Percentiles rank a stretch among this genome's conserved stretches.
phyloP scores from a whole-genome alignment of 2,888 invertebrate species.

The Gasteruption jaculator region DNA sequence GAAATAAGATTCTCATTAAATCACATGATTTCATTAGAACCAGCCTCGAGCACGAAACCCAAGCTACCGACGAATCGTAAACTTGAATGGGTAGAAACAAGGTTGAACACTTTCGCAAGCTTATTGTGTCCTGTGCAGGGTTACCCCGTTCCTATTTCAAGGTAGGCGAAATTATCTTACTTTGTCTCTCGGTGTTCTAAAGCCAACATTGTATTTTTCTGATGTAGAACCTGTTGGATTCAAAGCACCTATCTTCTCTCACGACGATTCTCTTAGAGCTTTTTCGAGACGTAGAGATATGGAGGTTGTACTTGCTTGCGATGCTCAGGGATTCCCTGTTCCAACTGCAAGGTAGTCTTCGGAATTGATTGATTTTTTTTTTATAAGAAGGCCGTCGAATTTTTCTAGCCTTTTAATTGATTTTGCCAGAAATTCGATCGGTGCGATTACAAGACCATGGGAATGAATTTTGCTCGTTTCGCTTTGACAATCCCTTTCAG shows the following conservation, averaged over 20 bases:
- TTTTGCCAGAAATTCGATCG: neutral
- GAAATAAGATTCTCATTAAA: neutral
- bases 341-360: slow-evolving; percentile 66
- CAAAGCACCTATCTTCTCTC: slow-evolving; percentile 64
- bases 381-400: too few relatives aligned
- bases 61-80: slow-evolving; percentile 46
- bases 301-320: slow-evolving; percentile 43
- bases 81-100: slow-evolving; percentile 44
- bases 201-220: slow-evolving; percentile 11
- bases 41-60: slow-evolving; percentile 44
- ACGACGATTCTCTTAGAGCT: slow-evolving; percentile 60
- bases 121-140: slow-evolving; percentile 75
- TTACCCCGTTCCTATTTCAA: slow-evolving; percentile 59
- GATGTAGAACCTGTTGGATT: slow-evolving; percentile 64
- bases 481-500: slow-evolving; percentile 37
- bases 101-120: slow-evolving; percentile 26
- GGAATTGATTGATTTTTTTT: too few relatives aligned
- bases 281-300: slow-evolving; percentile 52
- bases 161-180: slow-evolving; percentile 32
- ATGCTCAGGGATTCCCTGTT: slow-evolving; percentile 69
- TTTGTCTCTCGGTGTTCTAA: neutral
- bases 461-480: neutral
- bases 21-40: slow-evolving; percentile 31
- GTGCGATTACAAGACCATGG: slow-evolving; percentile 7
- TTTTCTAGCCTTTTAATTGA: slow-evolving; percentile 8